A percentile compares a stretch with the other conserved stretches of the same genome.
These are phyloP conservation scores for Tinea trinotella DNA, from an alignment of 2,888 invertebrate species.

Conservation along the genomic window DNA sequence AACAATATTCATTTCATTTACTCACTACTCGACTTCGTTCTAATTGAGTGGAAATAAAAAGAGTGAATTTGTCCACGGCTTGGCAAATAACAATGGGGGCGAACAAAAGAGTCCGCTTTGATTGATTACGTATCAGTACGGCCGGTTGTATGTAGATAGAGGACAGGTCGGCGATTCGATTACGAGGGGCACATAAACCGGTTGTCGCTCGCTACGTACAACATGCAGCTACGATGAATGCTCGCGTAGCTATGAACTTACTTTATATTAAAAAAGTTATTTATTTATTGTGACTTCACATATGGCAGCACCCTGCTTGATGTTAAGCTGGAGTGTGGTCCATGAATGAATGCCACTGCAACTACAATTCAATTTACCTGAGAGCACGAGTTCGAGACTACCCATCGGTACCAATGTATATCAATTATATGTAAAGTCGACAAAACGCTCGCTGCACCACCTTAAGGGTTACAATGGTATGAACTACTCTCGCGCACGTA, in stretches of 20 bases:
- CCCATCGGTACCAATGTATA: no score
- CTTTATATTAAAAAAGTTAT: no score
- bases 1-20: neutral
- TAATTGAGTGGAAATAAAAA: constrained; percentile 17
- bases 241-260: constrained; percentile 11
- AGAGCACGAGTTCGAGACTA: no score
- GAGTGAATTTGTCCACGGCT: constrained; percentile 8
- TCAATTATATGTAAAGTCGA: no score
- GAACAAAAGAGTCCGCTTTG: constrained; percentile 15
- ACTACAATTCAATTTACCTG: no score
- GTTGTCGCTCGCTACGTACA: constrained; percentile 21
- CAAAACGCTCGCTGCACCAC: no score
- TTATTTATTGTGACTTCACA: no score
- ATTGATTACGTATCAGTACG: constrained; percentile 17
- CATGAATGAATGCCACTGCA: no score
- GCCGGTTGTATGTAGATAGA: constrained; percentile 12
- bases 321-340: no score
- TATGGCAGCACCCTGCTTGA: no score
- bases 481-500: no score
- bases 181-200: constrained; percentile 18
- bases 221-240: constrained; percentile 23
- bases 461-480: no score
- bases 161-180: constrained; percentile 13
- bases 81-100: constrained; percentile 10
- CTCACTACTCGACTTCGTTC: constrained; percentile 8